phyloP scores from a whole-genome alignment of 2,113 vertebrate species.

The Carassius carassius region DNA sequence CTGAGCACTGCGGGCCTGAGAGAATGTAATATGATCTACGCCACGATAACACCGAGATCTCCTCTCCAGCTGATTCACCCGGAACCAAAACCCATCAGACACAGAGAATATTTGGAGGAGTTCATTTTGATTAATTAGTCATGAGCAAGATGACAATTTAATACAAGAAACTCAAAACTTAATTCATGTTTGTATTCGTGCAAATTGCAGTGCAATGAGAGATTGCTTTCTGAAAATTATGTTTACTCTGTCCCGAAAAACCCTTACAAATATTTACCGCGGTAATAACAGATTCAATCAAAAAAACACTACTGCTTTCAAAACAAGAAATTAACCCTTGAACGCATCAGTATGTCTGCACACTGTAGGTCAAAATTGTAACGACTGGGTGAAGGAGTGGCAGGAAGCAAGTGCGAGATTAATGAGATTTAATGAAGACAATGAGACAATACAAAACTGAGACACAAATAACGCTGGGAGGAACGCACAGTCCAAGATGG shows the following conservation, averaged over 20 bases:
- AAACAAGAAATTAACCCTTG: not conserved
- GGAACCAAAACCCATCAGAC: not conserved
- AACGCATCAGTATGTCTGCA: not conserved
- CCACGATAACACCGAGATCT: not conserved
- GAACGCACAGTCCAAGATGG: no score
- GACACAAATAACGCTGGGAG: no score
- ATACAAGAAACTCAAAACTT: not conserved
- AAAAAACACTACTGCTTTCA: not conserved
- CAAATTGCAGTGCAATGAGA: not conserved
- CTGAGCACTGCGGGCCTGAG: conserved; percentile 31
- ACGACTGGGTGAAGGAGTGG: no score
- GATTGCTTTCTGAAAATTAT: conserved; percentile 14
- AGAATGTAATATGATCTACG: conserved; percentile 19
- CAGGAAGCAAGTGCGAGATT: no score
- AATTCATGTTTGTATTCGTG: not conserved
- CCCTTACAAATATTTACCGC: not conserved
- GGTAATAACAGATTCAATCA: not conserved
- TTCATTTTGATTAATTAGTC: conserved; percentile 16
- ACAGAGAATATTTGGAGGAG: conserved; percentile 12
- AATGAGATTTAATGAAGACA: no score
- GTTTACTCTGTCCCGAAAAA: not conserved
- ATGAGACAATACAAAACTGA: no score
- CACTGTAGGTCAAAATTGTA: not conserved
- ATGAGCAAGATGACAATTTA: not conserved
- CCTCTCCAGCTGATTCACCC: conserved; percentile 23